Base-by-base conservation (phyloP, 1,140 invertebrate species). In the Drosophila subpulchrella region DNA sequence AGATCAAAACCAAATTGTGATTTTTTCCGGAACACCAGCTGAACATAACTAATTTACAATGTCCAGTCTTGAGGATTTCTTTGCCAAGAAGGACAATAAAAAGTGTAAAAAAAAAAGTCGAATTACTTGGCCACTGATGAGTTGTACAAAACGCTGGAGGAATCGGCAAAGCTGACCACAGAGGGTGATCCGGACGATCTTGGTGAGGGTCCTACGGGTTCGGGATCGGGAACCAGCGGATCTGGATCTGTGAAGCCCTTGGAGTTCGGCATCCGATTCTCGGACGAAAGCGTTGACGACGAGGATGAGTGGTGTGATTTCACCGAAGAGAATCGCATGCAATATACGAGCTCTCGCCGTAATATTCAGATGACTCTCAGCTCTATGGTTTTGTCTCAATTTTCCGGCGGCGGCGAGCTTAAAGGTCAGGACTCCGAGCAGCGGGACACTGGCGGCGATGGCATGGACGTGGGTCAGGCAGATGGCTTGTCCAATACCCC, bases 21-120 rank as follows among this genome's bases (percentile, higher is more conserved):
- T 20, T 71, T 68, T 38, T 3, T 47, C 15, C 50, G 6, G 10
- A 30, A 13, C 32, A 55, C 38, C 13, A 41, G 44, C 46, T 38
- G 24, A 24, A 46, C 34, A 20, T 24, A 59, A 48, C 39, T 5
- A 39, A n/a, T 15, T 6, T 7, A 8, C 47, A 54, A 88, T 86
- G 83, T 83, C 79, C 53, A 60, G 36, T 70, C 66, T 86, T 41
- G 83, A 86, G 34, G 83, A 86, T 82, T 86, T 88, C 59, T 86
- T 86, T 66, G 84, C 83, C 17, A 86, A 86, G 53, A 86, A 83
- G 62, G 83, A 86, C 48, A 73, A 57, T 2, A 86, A 82, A 44
- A 79, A 76, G 56, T 63, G 62, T 34, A 53, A 71, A 70, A 79
- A 62, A 56, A 88, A 88, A 73, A 68, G 34, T 6, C 79, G n/a